Percentiles rank a stretch among this genome's conserved stretches.
These are phyloP conservation scores for Sisyra nigra DNA, from an alignment of 2,888 invertebrate genomes.

Conservation along the genomic window DNA sequence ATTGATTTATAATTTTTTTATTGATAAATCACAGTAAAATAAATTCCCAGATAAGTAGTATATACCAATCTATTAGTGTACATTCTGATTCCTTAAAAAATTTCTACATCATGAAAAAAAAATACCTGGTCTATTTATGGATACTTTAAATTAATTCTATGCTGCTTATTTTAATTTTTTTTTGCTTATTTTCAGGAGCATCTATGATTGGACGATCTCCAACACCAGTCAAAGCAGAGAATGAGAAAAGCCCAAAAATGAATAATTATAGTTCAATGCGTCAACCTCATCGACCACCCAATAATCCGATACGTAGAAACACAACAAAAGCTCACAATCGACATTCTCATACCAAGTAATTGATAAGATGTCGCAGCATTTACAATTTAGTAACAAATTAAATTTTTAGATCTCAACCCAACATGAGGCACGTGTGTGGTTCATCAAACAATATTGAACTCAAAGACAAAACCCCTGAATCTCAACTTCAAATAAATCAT, in stretches of 20 bases:
- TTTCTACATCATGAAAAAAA: no score
- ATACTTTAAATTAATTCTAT: no score
- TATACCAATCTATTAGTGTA: no score
- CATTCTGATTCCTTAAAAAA: no score
- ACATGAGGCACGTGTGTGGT: conserved; percentile 26
- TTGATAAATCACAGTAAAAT: no score
- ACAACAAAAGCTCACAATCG: conserved; percentile 32
- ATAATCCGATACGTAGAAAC: conserved; percentile 36
- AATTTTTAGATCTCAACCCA: conserved; percentile 25
- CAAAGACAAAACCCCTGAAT: conserved; percentile 21
- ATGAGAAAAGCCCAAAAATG: conserved; percentile 3
- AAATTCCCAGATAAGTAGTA: no score
- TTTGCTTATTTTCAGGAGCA: conserved; percentile 1
- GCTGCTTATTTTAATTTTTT: background rate
- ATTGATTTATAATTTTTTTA: no score
- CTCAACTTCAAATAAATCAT: conserved; percentile 19
- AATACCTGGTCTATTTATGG: no score
- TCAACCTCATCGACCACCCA: conserved; percentile 31
- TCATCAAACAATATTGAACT: conserved; percentile 23
- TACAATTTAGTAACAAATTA: conserved; percentile 18
- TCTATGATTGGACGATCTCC: conserved; percentile 1
- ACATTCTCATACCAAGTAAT: conserved; percentile 12
- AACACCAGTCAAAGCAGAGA: background rate
- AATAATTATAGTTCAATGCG: conserved; percentile 39
- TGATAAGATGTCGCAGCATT: background rate